Evolutionary conservation across 2,888 invertebrate species (phyloP), one percentile per base, ranked within the genome.

Genomic region (Tolmerus cingulatus): DNA sequence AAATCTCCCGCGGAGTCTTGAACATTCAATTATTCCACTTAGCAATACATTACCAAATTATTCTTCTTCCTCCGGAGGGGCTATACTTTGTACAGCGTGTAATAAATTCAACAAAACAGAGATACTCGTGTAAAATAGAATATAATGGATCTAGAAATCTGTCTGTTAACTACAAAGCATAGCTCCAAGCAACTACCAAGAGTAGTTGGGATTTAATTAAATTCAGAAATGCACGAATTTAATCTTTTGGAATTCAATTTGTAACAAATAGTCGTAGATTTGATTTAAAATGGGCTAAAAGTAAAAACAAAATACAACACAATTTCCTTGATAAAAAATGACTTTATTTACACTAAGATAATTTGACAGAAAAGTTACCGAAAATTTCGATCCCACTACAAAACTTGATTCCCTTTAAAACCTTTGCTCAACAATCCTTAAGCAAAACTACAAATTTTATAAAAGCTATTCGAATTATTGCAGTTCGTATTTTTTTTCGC

Each of bases 271-370:
- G 2, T 30, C n/a, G 16, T 9, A 78, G 46, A 78, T 40, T 12
- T 40, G 9, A 19, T 66, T 12, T 7, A 66, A 66, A 66, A 23
- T n/a, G n/a, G 4, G 9, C 4, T 2, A 27, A 9, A 23, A 66
- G 23, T n/a, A 19, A 27, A 66, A 66, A 66, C 2, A 55, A 66
- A 66, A 66, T 8, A 66, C 3, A 9, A 27, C 66, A 66, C 19
- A 43, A n/a, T 19, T 40, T 78, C 40, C 43, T 40, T 43, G 78
- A 78, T 78, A 78, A 78, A 78, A 78, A 78, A 78, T 78, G 34
- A 23, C 78, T 78, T 78, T 78, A 78, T 78, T 78, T 78, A 78
- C 78, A 78, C 23, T 78, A 40, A 78, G 23, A 78, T 43, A 78
- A 78, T 40, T 78, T 78, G 78, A 78, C 78, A 78, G 46, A 46